phyloP scores from a whole-genome alignment of 2,888 invertebrate genomes.

The Platynereis dumerilii region DNA sequence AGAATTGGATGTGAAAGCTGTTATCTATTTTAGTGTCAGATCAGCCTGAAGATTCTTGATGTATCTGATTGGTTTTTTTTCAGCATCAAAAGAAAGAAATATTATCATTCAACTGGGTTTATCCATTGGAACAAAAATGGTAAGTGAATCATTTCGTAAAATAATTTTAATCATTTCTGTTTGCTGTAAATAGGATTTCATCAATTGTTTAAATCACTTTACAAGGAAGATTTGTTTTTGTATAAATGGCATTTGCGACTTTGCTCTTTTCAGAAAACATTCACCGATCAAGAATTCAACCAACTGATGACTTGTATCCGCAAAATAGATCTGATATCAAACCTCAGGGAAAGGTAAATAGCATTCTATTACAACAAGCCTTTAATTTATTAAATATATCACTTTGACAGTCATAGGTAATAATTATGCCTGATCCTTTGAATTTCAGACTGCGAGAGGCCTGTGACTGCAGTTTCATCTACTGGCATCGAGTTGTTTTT shows the following conservation, averaged over 20 bases:
- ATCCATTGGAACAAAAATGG: constrained; percentile 72
- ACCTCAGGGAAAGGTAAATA: constrained; percentile 65
- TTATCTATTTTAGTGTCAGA: too few relatives aligned
- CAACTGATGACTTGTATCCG: constrained; percentile 71
- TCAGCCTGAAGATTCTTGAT: too few relatives aligned
- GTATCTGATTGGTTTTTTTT: constrained; percentile 9
- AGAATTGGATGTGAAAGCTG: too few relatives aligned
- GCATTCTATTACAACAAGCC: background rate
- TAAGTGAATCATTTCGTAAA: constrained; percentile 47
- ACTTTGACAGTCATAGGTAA: too few relatives aligned
- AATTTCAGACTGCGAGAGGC: constrained; percentile 67
- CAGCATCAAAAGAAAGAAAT: constrained; percentile 70
- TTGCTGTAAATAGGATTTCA: background rate
- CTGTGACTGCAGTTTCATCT: constrained; percentile 79
- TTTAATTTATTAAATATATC: too few relatives aligned
- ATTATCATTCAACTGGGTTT: constrained; percentile 74
- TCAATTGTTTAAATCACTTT: too few relatives aligned
- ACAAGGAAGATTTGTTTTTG: too few relatives aligned
- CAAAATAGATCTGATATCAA: constrained; percentile 72
- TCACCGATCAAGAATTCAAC: constrained; percentile 71
- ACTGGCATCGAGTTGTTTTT: constrained; percentile 81
- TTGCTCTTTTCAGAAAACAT: constrained; percentile 55
- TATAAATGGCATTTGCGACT: too few relatives aligned
- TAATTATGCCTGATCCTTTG: too few relatives aligned
- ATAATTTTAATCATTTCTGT: background rate